Conservation (phyloP, 1,140 invertebrate species). For the Zaprionus camerounensis region DNA sequence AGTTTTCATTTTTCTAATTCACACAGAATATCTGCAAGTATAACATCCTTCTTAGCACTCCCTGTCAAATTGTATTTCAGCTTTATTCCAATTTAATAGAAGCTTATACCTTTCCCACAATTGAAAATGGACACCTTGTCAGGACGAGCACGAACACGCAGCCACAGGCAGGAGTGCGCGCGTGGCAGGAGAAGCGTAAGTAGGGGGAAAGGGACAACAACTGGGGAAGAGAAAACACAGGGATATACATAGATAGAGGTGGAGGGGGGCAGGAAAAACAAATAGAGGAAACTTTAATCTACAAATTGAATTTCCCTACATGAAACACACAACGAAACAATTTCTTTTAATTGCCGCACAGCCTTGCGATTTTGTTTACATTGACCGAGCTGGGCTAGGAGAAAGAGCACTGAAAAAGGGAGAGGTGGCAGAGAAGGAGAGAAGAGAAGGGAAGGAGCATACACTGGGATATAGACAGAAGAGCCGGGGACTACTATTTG, state of each 20-base stretch:
- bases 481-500: slow-evolving; percentile 31
- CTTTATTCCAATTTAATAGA: slow-evolving; percentile 22
- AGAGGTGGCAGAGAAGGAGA: not conserved
- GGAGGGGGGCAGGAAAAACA: not conserved
- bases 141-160: slow-evolving; percentile 7
- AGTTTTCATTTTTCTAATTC: not conserved
- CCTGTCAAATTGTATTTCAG: not conserved
- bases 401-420: not conserved
- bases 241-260: not conserved
- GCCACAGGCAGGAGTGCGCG: slow-evolving; percentile 3
- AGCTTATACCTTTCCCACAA: slow-evolving; percentile 26
- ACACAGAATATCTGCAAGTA: not conserved
- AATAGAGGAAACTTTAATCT: slow-evolving; percentile 60
- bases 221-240: too few relatives aligned
- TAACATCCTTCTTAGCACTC: not conserved
- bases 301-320: slow-evolving; percentile 72
- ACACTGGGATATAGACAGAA: not conserved
- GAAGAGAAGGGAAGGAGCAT: not conserved
- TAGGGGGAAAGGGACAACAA: not conserved
- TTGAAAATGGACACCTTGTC: slow-evolving; percentile 31
- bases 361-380: slow-evolving; percentile 70
- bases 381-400: slow-evolving; percentile 14
- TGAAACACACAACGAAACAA: slow-evolving; percentile 26
- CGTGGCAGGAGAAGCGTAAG: not conserved
- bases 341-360: slow-evolving; percentile 70